Evolutionary conservation across 2,113 vertebrate species (phyloP).

Genomic region (Oenanthe oenanthe): DNA sequence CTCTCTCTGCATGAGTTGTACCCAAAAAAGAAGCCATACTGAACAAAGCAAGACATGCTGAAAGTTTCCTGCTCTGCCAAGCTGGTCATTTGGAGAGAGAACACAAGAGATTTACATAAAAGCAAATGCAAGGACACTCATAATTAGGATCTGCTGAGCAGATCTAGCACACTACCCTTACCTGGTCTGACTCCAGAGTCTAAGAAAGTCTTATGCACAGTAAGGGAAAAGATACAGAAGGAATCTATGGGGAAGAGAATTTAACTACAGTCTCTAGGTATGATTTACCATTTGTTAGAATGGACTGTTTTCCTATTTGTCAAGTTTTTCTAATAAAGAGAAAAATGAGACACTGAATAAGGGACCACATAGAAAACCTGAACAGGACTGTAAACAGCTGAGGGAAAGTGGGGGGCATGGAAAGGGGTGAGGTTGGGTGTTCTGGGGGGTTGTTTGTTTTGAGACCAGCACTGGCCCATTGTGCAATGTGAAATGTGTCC

Average conservation of each 20-base stretch:
- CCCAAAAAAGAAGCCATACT: not conserved
- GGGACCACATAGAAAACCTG: not conserved
- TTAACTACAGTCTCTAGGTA: not conserved
- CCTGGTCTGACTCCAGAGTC: not conserved
- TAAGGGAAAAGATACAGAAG: not conserved
- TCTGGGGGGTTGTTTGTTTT: not conserved
- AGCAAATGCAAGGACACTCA: not conserved
- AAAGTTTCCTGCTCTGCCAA: not conserved
- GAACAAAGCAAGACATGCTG: not conserved
- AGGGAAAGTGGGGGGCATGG: not conserved
- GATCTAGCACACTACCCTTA: fast-evolving
- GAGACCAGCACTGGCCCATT: not conserved
- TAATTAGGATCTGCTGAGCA: not conserved
- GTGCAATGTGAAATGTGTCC: not conserved
- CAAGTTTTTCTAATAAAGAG: not conserved
- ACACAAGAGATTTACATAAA: not conserved
- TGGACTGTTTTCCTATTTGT: not conserved
- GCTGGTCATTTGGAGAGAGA: not conserved
- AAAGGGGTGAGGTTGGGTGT: not conserved
- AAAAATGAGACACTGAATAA: not conserved
- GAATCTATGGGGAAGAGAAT: not conserved
- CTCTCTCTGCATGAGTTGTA: not conserved
- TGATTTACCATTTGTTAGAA: not conserved
- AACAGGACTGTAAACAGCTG: not conserved
- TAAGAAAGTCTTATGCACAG: not conserved